phyloP scores from a whole-genome alignment of 2,113 vertebrate species.

The Leptobrachium ailaonicum region DNA sequence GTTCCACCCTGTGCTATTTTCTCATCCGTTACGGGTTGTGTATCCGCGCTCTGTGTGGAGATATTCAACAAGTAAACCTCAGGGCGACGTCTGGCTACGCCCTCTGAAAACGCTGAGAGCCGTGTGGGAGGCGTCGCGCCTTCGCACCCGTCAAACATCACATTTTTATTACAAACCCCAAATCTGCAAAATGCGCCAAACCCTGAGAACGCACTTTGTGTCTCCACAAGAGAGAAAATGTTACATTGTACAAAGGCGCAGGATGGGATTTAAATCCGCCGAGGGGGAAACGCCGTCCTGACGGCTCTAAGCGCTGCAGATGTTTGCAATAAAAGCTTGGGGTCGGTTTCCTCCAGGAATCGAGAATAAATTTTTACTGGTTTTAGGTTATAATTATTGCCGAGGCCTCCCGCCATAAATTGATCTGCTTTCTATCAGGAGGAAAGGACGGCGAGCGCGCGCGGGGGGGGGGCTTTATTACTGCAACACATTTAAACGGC shows the following conservation, averaged over 20 bases:
- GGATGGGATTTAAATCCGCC: constrained; percentile 56
- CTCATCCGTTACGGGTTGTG: too few relatives aligned
- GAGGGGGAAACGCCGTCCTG: constrained; percentile 38
- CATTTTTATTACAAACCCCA: constrained; percentile 39
- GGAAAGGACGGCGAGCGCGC: constrained; percentile 23
- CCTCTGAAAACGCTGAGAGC: too few relatives aligned
- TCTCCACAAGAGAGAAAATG: constrained; percentile 40
- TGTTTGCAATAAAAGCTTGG: constrained; percentile 80
- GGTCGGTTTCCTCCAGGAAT: constrained; percentile 75
- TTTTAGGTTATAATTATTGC: constrained; percentile 79
- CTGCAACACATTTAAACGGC: constrained; percentile 46
- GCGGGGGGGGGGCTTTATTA: constrained; percentile 41
- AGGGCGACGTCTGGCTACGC: too few relatives aligned
- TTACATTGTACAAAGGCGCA: neutral
- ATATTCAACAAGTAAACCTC: too few relatives aligned
- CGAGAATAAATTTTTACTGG: constrained; percentile 79
- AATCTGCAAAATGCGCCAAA: constrained; percentile 55
- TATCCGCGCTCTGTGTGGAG: too few relatives aligned
- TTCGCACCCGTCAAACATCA: neutral
- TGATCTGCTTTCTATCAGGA: constrained; percentile 74
- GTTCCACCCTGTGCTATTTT: too few relatives aligned
- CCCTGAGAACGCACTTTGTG: constrained; percentile 61
- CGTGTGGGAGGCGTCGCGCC: too few relatives aligned
- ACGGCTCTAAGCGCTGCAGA: constrained; percentile 66
- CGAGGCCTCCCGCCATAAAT: constrained; percentile 76